phyloP scores from a whole-genome alignment of 2,797 vertebrate genomes.

The Crotalus adamanteus region DNA sequence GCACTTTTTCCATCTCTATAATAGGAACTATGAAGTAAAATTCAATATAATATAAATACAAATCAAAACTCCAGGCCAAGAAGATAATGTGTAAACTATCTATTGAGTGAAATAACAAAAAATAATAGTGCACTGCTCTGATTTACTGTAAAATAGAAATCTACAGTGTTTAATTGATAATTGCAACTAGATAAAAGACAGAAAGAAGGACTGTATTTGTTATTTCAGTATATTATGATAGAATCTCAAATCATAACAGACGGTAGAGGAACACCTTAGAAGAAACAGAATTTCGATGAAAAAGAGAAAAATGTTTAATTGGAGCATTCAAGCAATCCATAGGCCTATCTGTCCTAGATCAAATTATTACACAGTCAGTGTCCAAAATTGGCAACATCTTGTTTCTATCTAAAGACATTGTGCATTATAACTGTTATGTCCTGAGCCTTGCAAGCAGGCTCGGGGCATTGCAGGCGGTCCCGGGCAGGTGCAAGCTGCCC shows the following conservation, averaged over 20 bases:
- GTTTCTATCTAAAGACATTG: not conserved
- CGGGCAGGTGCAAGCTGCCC: too few relatives aligned
- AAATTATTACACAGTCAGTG: not conserved
- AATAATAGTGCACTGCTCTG: not conserved
- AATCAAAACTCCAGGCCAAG: not conserved
- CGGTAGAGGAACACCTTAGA: not conserved
- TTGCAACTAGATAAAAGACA: not conserved
- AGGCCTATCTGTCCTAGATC: slow-evolving; percentile 1
- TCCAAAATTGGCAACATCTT: not conserved
- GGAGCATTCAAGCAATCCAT: slow-evolving; percentile 4
- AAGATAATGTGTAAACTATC: not conserved
- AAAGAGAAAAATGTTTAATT: slow-evolving; percentile 3
- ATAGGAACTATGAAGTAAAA: not conserved
- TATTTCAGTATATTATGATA: not conserved
- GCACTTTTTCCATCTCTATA: not conserved
- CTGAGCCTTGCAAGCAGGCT: too few relatives aligned
- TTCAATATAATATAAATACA: not conserved
- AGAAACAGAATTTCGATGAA: not conserved
- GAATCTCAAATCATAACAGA: not conserved
- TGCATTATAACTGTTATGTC: not conserved
- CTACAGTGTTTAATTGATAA: not conserved
- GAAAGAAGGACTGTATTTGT: not conserved
- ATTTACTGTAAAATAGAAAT: not conserved
- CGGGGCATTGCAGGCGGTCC: too few relatives aligned
- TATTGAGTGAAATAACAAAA: not conserved